Evolutionary conservation across 2,888 invertebrate species (phyloP).

Genomic region (Cephonodes hylas): DNA sequence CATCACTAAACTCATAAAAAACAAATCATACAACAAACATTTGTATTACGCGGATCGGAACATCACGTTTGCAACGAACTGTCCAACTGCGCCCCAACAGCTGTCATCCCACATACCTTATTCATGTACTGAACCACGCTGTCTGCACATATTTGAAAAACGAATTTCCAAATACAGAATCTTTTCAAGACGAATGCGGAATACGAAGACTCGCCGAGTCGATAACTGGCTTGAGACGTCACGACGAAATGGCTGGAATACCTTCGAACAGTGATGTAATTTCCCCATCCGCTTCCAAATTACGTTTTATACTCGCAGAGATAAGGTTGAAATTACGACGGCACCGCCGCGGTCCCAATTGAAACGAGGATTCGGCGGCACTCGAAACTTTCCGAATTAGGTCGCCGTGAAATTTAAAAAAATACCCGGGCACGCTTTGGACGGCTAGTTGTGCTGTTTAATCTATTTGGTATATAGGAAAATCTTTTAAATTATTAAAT

Average conservation of each 20-base stretch:
- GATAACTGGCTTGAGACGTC: slow-evolving; percentile 31
- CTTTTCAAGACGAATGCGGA: slow-evolving; percentile 6
- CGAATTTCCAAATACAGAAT: neutral
- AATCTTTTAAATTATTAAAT: neutral
- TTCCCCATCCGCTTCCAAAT: slow-evolving; percentile 25
- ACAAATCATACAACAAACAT: no score
- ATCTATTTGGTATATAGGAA: neutral
- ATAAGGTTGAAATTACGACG: slow-evolving; percentile 32
- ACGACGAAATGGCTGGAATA: slow-evolving; percentile 25
- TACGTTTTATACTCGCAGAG: slow-evolving; percentile 23
- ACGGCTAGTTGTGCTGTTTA: neutral
- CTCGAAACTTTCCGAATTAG: slow-evolving; percentile 55
- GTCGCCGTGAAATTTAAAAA: slow-evolving; percentile 46
- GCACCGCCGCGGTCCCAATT: slow-evolving; percentile 44
- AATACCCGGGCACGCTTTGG: slow-evolving; percentile 21
- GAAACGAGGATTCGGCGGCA: slow-evolving; percentile 50
- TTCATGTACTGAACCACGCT: no score
- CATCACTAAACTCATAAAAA: no score
- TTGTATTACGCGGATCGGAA: no score
- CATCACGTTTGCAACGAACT: no score
- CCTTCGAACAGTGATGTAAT: slow-evolving; percentile 41
- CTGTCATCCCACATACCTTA: no score
- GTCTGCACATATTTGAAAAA: no score
- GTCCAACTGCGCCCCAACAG: no score
- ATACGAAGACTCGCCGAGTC: slow-evolving; percentile 18